Conservation (phyloP, 1,140 invertebrate genomes). For the Neodiprion fabricii region DNA sequence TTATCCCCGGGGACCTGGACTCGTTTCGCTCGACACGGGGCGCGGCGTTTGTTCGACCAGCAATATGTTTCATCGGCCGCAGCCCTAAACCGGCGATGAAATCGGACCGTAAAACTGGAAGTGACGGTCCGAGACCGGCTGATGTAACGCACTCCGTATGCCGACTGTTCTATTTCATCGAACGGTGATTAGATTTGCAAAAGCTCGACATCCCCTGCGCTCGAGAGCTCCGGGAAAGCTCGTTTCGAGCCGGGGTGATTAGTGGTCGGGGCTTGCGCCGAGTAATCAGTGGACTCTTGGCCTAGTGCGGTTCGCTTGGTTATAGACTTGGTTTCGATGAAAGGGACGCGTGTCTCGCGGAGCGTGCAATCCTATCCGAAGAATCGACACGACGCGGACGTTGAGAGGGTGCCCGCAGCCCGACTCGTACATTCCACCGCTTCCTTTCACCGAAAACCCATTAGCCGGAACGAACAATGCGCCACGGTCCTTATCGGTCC, state of each 20-base stretch:
- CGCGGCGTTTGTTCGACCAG: not conserved
- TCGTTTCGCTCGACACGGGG: not conserved
- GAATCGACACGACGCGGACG: not conserved
- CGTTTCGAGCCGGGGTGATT: no score
- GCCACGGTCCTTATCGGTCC: not conserved
- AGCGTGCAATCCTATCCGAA: not conserved
- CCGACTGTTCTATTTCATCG: no score
- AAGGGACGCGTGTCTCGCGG: not conserved
- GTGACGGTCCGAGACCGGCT: not conserved
- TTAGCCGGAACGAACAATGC: not conserved
- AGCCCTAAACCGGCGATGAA: not conserved
- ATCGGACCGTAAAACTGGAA: not conserved
- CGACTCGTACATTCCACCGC: not conserved
- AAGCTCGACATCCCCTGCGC: no score
- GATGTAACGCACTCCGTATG: no score
- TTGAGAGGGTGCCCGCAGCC: not conserved
- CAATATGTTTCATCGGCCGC: not conserved
- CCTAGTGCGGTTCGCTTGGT: no score
- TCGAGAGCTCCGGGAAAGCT: no score
- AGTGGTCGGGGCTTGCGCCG: no score
- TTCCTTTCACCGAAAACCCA: not conserved
- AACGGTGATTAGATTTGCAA: no score
- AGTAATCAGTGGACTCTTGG: no score
- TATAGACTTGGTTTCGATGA: not conserved
- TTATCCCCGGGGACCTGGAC: slow-evolving; percentile 1